Base-by-base conservation (phyloP, 2,888 invertebrate species). In the Aspidiotus rigidus region DNA sequence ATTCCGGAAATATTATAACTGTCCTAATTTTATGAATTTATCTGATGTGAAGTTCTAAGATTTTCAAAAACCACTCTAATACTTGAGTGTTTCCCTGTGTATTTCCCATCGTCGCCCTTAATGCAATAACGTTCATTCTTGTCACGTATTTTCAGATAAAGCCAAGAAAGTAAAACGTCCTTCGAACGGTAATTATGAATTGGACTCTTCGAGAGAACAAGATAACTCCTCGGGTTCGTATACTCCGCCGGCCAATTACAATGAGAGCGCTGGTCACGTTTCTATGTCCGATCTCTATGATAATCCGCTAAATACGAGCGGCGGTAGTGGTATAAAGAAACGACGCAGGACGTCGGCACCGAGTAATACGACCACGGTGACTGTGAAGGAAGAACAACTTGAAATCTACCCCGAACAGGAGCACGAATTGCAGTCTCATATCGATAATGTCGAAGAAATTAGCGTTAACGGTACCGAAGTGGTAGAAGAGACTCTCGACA, bases 171-270 rank as follows among this genome's bases (percentile, higher is more conserved):
- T 7, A 13, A 69, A 69, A 63, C 57, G 69, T 15, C 62, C 62
- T 56, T 57, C 57, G 44, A 56, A 56, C 56, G 63, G 62, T n/a
- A 44, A 61, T 10, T 54, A 28, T 44, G 62, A 67, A 49, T 16
- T 69, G 56, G 62, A 69, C n/a, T 69, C 62, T 39, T 62, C 62
- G 17, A 61, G 42, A 16, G 69, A 69, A 28, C 69, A 69, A 39
- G 69, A 69, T 28, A 69, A 69, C 42, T 69, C 69, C 3, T 62
- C 62, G 17, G 62, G 63, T 16, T 69, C 69, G 55, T 69, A 62
- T 39, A 57, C 69, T 17, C 62, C 57, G 17, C 62, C 69, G 17
- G 44, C 42, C n/a, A 62, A 41, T n/a, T 69, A 62, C 41, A 53
- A 40, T 54, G 69, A 62, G 11, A 55, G 17, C 28, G 42, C 61